A percentile compares a stretch with the other conserved stretches of the same genome.
phyloP scores from a whole-genome alignment of 2,888 invertebrate genomes.

The Chrysolina oricalcia region DNA sequence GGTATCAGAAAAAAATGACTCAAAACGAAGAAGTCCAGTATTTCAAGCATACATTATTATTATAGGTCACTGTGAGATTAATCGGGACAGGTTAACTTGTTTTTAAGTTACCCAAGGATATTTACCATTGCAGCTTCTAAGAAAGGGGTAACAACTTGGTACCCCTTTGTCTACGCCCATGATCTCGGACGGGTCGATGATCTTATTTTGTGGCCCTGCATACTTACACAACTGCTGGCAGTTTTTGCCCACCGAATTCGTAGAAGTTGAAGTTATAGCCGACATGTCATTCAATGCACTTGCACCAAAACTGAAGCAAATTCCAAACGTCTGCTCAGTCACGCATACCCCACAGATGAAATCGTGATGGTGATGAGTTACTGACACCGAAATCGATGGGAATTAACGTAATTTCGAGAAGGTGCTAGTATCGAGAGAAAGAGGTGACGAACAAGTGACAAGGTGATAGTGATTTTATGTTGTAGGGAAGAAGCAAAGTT shows the following conservation, averaged over 20 bases:
- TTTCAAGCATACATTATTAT: too few relatives aligned
- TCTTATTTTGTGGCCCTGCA: conserved; percentile 64
- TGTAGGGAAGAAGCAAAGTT: background rate
- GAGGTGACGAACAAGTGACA: background rate
- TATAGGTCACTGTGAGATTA: too few relatives aligned
- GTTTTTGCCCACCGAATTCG: conserved; percentile 66
- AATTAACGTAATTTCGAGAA: conserved; percentile 20
- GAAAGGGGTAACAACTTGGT: background rate
- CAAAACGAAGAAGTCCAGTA: too few relatives aligned
- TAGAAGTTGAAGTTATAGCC: conserved; percentile 64
- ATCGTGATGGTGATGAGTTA: conserved; percentile 14
- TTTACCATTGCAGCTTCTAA: too few relatives aligned
- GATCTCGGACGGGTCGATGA: conserved; percentile 64
- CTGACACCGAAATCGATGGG: conserved; percentile 10
- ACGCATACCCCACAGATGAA: conserved; percentile 3
- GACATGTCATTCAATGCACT: conserved; percentile 63
- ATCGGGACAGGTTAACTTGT: too few relatives aligned
- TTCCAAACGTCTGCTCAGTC: conserved; percentile 32
- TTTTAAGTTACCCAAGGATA: too few relatives aligned
- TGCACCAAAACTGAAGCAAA: conserved; percentile 32
- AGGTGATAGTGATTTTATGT: background rate
- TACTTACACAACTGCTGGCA: conserved; percentile 65
- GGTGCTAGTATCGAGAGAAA: background rate
- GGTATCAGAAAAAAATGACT: too few relatives aligned
- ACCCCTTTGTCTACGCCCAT: conserved; percentile 32